Percentiles rank a stretch among this genome's conserved stretches.
Evolutionary conservation across 2,888 invertebrate genomes (phyloP).

Genomic region (Euphydryas editha): DNA sequence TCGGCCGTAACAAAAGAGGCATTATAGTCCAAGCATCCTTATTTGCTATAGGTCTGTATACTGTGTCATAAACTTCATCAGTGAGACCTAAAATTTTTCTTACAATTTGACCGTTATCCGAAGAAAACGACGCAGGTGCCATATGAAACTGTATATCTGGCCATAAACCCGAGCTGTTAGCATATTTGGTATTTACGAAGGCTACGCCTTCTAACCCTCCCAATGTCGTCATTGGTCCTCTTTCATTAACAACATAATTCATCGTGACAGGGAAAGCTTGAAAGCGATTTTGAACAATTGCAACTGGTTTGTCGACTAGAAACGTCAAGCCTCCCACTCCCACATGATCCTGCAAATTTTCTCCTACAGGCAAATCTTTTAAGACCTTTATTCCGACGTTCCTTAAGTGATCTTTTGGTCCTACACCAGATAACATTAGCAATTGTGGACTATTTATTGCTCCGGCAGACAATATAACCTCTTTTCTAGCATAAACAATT

Average conservation of each 20-base stretch:
- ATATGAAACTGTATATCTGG: conserved; percentile 97
- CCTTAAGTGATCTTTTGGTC: conserved; percentile 87
- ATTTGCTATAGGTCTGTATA: conserved; percentile 91
- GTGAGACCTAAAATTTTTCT: conserved; percentile 91
- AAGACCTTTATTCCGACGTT: conserved; percentile 89
- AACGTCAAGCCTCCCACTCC: conserved; percentile 93
- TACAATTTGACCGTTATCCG: conserved; percentile 90
- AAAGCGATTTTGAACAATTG: conserved; percentile 91
- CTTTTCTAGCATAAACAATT: conserved; percentile 89
- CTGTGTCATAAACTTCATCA: conserved; percentile 90
- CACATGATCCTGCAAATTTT: conserved; percentile 94
- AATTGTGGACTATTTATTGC: conserved; percentile 96
- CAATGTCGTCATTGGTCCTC: conserved; percentile 90
- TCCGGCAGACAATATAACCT: conserved; percentile 94
- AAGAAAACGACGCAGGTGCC: conserved; percentile 94
- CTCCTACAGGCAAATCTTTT: conserved; percentile 90
- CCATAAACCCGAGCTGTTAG: conserved; percentile 90
- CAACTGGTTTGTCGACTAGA: conserved; percentile 91
- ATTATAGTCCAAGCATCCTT: conserved; percentile 93
- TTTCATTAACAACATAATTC: conserved; percentile 87
- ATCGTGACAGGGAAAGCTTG: conserved; percentile 91
- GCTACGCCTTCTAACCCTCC: conserved; percentile 95
- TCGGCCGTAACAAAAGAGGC: conserved; percentile 91
- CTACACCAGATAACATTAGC: conserved; percentile 95
- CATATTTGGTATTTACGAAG: conserved; percentile 93